phyloP scores from a whole-genome alignment of 2,797 vertebrate genomes.

The Diplodus sargus region DNA sequence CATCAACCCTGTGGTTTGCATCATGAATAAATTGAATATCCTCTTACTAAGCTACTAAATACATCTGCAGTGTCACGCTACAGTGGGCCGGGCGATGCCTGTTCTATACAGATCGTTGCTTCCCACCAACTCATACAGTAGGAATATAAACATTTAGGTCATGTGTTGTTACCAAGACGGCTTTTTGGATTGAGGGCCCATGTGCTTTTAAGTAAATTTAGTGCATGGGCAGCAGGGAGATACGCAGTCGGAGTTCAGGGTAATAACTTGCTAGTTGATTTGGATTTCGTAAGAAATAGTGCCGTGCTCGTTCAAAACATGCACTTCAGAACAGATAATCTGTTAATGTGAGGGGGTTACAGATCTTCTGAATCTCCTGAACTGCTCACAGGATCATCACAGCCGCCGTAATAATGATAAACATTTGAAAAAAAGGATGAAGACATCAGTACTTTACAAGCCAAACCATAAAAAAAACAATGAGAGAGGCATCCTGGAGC shows the following conservation, averaged over 20 bases:
- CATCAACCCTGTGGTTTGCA: slow-evolving; percentile 72
- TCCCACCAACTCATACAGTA: slow-evolving; percentile 47
- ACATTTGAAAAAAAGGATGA: too few species aligned
- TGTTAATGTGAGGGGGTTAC: not conserved
- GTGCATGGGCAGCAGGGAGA: not conserved
- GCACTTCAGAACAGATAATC: not conserved
- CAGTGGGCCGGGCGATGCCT: slow-evolving; percentile 40
- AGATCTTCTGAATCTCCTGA: not conserved
- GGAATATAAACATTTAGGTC: slow-evolving; percentile 61
- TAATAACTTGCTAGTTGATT: not conserved
- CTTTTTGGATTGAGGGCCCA: not conserved
- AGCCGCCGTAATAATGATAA: too few species aligned
- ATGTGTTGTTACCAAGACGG: slow-evolving; percentile 26
- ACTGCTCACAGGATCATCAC: too few species aligned
- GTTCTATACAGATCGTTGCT: slow-evolving; percentile 49
- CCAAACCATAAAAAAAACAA: too few species aligned
- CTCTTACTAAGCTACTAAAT: slow-evolving; percentile 77
- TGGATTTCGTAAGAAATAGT: not conserved
- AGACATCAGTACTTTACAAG: too few species aligned
- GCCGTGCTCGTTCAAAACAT: not conserved
- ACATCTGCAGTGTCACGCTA: slow-evolving; percentile 73
- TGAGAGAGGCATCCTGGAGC: too few species aligned
- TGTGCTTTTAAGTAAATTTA: slow-evolving; percentile 7
- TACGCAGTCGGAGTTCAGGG: not conserved
- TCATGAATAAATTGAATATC: slow-evolving; percentile 85